phyloP scores from a whole-genome alignment of 2,113 vertebrate species.

The Pavo muticus region DNA sequence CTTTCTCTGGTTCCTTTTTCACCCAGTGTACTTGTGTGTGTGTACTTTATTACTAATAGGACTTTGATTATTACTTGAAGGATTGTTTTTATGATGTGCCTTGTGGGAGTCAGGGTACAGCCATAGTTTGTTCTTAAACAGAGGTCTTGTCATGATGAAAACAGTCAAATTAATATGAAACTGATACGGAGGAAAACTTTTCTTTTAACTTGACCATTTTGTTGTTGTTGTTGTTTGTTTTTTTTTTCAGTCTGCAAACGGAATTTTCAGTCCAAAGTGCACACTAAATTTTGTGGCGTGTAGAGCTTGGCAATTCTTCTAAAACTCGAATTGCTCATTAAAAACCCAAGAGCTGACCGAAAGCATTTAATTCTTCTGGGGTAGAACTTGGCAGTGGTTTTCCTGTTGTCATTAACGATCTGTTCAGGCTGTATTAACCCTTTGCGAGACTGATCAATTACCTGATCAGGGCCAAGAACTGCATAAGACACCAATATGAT shows the following conservation, averaged over 20 bases:
- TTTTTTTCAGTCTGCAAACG: background rate
- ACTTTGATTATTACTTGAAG: background rate
- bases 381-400: background rate
- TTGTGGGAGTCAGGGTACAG: background rate
- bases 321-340: background rate
- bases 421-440: too few relatives aligned
- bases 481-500: too few relatives aligned
- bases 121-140: background rate
- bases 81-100: background rate
- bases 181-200: background rate
- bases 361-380: background rate
- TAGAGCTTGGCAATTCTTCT: background rate
- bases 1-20: background rate
- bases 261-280: background rate
- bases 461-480: too few relatives aligned
- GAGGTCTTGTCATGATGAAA: background rate
- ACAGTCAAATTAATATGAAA: background rate
- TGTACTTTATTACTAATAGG: slow-evolving; percentile 6
- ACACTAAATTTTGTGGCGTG: background rate
- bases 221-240: background rate
- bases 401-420: background rate
- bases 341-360: slow-evolving; percentile 1
- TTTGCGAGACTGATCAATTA: too few relatives aligned
- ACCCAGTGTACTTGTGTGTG: background rate
- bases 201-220: background rate